Evolutionary conservation across 1,140 invertebrate genomes (phyloP), one percentile per base, ranked within the genome.

Genomic region (Thaumatotibia leucotreta): DNA sequence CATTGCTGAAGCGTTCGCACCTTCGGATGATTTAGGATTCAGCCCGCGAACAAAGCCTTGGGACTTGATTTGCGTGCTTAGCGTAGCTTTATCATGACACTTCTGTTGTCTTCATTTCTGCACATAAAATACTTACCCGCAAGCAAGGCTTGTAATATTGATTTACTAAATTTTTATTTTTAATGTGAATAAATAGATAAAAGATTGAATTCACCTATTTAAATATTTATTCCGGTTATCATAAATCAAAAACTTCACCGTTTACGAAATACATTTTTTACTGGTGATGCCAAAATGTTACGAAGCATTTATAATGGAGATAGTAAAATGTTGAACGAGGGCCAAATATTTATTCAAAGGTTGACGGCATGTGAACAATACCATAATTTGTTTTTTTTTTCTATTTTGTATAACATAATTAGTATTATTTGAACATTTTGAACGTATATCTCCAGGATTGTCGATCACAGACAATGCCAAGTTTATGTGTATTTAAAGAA

Each of bases 1-100:
- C 69, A 80, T 84, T 77, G 73, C 78, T 80, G 75, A 80, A 74
- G 82, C 73, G 71, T 79, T 84, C 75, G 75, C 84, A 79, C 81
- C 81, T 82, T 74, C 69, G 70, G 65, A 66, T 68, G 62, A 50
- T 76, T 73, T 72, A 71, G 64, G 68, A 67, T 70, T 69, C 63
- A 72, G 52, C 20, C 14, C 11, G 23, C 52, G 52, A 58, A 29
- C 52, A 58, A 31, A 24, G 50, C 22, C 24, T 58, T 14, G 24
- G 24, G 67, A 75, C 65, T 76, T 66, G 64, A 33, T 63, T 49
- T 22, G 64, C 58, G 64, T 61, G 20, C 33, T 50, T 33, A 50
- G 61, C 52, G 31, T 29, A 54, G 61, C 68, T 72, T 70, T 68
- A 67, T 65, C 71, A 74, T 27, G 50, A 50, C 35, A 65, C 61